These are phyloP conservation scores for Platanista minor DNA, from an alignment of 2,113 vertebrate species.

Conservation along the genomic window DNA sequence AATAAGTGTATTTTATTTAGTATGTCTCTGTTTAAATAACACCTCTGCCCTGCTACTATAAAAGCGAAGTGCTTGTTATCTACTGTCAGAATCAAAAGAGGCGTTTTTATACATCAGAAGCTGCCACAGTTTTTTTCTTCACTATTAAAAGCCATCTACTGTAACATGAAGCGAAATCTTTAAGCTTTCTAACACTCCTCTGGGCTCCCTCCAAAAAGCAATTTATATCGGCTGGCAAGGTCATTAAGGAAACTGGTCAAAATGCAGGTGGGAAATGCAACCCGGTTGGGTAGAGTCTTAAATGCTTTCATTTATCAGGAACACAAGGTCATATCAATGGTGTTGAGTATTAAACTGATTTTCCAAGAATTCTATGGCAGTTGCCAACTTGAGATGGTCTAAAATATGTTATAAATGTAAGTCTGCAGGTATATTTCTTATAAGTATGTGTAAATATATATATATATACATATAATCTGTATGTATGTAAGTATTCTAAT, in stretches of 20 bases:
- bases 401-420: neutral
- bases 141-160: conserved; percentile 38
- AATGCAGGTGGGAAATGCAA: conserved; percentile 60
- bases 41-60: neutral
- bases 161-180: conserved; percentile 66
- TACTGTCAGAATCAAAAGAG: conserved; percentile 25
- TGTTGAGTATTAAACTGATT: conserved; percentile 38
- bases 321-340: conserved; percentile 54
- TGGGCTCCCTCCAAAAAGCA: conserved; percentile 53
- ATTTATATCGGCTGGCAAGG: conserved; percentile 57
- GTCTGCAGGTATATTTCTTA: neutral
- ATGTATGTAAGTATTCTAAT: neutral
- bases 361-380: neutral
- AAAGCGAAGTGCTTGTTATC: neutral
- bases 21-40: neutral
- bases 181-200: conserved; percentile 40
- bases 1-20: neutral
- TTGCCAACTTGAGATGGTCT: neutral
- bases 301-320: conserved; percentile 51
- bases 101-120: conserved; percentile 9
- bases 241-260: conserved; percentile 62
- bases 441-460: neutral
- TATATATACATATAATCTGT: neutral
- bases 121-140: conserved; percentile 2
- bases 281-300: conserved; percentile 34